A percentile compares a stretch with the other conserved stretches of the same genome.
These are phyloP conservation scores for Peromyscus nudipes DNA, from an alignment of 2,797 vertebrate genomes.

Conservation along the genomic window DNA sequence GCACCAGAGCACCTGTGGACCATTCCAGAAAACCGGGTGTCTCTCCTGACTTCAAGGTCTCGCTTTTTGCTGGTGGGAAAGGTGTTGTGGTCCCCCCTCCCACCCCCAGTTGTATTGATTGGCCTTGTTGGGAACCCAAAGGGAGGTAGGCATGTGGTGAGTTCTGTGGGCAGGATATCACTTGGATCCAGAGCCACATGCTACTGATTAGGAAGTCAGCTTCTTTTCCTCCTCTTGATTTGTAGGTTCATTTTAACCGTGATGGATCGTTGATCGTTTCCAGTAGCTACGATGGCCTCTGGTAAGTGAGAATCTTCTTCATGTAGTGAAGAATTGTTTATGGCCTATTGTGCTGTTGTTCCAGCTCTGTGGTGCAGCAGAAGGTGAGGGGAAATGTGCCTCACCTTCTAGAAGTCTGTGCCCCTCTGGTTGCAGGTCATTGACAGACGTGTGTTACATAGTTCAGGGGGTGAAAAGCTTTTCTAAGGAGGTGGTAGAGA, in stretches of 20 bases:
- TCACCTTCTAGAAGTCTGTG: background rate
- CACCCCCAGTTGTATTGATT: background rate
- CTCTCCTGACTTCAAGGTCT: background rate
- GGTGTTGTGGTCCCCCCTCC: fast-evolving
- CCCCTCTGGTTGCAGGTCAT: background rate
- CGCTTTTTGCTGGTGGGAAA: background rate
- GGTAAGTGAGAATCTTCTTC: slow-evolving; percentile 89
- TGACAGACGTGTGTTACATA: background rate
- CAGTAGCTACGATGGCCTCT: slow-evolving; percentile 99
- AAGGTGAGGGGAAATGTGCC: background rate
- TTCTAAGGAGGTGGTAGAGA: background rate
- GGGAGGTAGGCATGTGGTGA: background rate
- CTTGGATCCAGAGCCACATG: fast-evolving
- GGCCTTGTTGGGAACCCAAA: background rate
- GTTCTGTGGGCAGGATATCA: background rate
- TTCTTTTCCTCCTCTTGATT: fast-evolving
- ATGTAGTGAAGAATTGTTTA: fast-evolving
- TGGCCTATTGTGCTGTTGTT: background rate
- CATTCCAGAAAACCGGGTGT: background rate
- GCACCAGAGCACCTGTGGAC: background rate
- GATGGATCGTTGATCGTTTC: slow-evolving; percentile 99
- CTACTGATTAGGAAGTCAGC: background rate
- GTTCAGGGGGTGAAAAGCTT: background rate
- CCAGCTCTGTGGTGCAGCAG: too few relatives aligned
- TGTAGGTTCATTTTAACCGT: slow-evolving; percentile 98